These are phyloP conservation scores for Elmis aenea DNA, from an alignment of 2,888 invertebrate genomes.

Conservation along the genomic window DNA sequence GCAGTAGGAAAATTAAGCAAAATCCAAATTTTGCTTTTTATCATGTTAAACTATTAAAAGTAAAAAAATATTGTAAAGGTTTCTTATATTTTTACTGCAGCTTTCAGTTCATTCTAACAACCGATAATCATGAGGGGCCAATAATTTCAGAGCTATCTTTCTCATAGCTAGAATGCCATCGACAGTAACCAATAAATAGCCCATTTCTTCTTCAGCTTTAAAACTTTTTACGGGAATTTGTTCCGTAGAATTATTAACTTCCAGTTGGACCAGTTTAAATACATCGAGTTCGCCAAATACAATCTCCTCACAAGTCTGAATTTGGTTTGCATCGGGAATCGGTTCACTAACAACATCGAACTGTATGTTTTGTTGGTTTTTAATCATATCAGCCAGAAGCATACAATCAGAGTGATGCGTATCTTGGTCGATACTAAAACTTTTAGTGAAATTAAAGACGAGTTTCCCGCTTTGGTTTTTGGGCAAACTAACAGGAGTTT, in stretches of 20 bases:
- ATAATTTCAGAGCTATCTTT: constrained; percentile 22
- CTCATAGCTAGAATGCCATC: constrained; percentile 30
- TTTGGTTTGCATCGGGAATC: constrained; percentile 8
- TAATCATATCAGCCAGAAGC: constrained; percentile 25
- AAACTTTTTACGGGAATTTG: constrained; percentile 22
- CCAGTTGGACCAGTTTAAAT: constrained; percentile 27
- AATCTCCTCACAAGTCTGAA: constrained; percentile 27
- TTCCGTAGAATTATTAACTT: constrained; percentile 19
- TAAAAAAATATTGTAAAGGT: too few species aligned
- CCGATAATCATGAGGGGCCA: constrained; percentile 21
- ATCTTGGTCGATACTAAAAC: constrained; percentile 23
- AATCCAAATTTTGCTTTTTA: too few species aligned
- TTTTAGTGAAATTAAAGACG: constrained; percentile 27
- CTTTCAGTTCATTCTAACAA: too few species aligned
- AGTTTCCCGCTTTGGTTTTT: constrained; percentile 14
- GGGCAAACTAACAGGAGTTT: constrained; percentile 25
- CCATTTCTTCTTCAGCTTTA: constrained; percentile 14
- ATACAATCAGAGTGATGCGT: constrained; percentile 19
- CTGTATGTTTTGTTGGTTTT: constrained; percentile 22
- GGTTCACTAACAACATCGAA: constrained; percentile 31
- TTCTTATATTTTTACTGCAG: too few species aligned
- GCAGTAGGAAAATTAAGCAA: too few species aligned
- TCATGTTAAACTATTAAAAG: too few species aligned
- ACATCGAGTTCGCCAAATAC: constrained; percentile 23
- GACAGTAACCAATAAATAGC: constrained; percentile 25